phyloP scores from a whole-genome alignment of 2,113 vertebrate species.

The Panthera leo region DNA sequence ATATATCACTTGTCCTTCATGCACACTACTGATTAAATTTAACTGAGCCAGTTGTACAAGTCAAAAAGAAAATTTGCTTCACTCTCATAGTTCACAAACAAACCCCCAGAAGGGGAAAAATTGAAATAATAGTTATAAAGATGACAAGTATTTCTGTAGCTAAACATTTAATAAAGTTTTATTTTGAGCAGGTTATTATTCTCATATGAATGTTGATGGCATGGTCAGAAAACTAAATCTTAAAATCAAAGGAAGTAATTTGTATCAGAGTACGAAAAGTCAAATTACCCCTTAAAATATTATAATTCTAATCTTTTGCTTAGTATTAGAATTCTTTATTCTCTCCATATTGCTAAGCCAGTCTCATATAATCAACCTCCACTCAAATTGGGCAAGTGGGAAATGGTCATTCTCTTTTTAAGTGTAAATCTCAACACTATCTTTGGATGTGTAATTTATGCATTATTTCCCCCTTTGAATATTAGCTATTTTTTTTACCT shows the following conservation, averaged over 20 bases:
- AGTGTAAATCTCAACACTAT: background rate
- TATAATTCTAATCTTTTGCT: background rate
- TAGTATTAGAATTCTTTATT: background rate
- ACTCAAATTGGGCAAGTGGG: background rate
- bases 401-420: background rate
- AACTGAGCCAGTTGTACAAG: background rate
- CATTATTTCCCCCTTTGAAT: background rate
- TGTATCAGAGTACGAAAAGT: background rate
- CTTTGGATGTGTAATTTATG: background rate
- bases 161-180: background rate
- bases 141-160: background rate
- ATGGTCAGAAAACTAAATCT: background rate
- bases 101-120: background rate
- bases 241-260: background rate
- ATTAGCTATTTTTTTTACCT: background rate
- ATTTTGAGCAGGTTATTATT: background rate
- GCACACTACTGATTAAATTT: background rate
- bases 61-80: background rate
- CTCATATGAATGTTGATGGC: background rate
- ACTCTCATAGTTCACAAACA: background rate
- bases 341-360: background rate
- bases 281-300: background rate
- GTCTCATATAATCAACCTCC: background rate
- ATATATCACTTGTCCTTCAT: background rate
- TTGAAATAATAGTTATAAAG: background rate